phyloP scores from a whole-genome alignment of 2,113 vertebrate genomes.

The Calyptommatus sinebrachiatus region DNA sequence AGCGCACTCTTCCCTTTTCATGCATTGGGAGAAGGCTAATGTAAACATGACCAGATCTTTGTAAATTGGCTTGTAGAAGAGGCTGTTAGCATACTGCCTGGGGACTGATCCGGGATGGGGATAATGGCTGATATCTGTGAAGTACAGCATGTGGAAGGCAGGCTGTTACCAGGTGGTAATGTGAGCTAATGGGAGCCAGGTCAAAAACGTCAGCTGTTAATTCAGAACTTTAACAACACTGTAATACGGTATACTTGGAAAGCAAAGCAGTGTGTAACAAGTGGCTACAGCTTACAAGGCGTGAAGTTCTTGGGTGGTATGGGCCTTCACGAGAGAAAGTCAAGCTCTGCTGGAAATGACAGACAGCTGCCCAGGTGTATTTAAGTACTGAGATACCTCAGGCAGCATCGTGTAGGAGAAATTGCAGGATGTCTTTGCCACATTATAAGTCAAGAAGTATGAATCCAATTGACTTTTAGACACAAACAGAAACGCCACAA shows the following conservation, averaged over 20 bases:
- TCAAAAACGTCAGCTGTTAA: slow-evolving; percentile 79
- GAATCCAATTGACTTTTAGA: accelerated
- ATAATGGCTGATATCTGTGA: slow-evolving; percentile 92
- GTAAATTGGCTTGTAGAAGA: slow-evolving; percentile 99
- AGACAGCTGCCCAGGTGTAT: neutral
- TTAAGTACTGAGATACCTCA: neutral
- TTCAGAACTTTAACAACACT: slow-evolving; percentile 62
- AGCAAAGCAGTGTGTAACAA: slow-evolving; percentile 56
- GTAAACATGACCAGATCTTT: slow-evolving; percentile 99
- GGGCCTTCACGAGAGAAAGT: accelerated
- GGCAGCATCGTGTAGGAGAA: neutral
- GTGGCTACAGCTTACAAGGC: slow-evolving; percentile 56
- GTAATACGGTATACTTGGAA: slow-evolving; percentile 54
- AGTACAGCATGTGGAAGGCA: slow-evolving; percentile 84
- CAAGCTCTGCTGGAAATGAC: neutral
- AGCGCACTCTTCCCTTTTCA: slow-evolving; percentile 88
- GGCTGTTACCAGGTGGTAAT: slow-evolving; percentile 82
- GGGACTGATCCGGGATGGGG: slow-evolving; percentile 92
- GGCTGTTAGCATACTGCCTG: slow-evolving; percentile 98
- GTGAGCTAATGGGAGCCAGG: slow-evolving; percentile 80
- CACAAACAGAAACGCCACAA: neutral
- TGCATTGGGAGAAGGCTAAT: slow-evolving; percentile 98
- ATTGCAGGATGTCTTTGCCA: accelerated
- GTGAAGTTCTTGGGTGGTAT: slow-evolving; percentile 42
- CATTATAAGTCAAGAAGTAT: accelerated